Percentiles rank a stretch among this genome's conserved stretches.
These are phyloP conservation scores for human DNA, from an alignment of 2,113 vertebrate genomes.

Conservation along the genomic window GRCh38 chr11:134240001-134240500, in stretches of 20 bases:
- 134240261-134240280: no score
- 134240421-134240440: background rate
- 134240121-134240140: constrained; percentile 99
- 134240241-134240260: fast-evolving
- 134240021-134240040: constrained; percentile 96
- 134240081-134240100: constrained; percentile 98
- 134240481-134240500: background rate
- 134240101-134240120: constrained; percentile 99
- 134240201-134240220: background rate
- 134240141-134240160: constrained; percentile 99
- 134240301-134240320: background rate
- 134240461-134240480: background rate
- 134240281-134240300: background rate
- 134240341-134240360: background rate
- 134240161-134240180: background rate
- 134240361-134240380: background rate
- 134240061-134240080: constrained; percentile 96
- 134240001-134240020: constrained; percentile 95
- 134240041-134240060: constrained; percentile 98
- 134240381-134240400: background rate
- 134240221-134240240: background rate
- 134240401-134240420: background rate
- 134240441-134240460: background rate
- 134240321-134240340: background rate
- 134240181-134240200: background rate